Conservation (phyloP, 2,888 invertebrate species). For the Hirtodrosophila histrioides region DNA sequence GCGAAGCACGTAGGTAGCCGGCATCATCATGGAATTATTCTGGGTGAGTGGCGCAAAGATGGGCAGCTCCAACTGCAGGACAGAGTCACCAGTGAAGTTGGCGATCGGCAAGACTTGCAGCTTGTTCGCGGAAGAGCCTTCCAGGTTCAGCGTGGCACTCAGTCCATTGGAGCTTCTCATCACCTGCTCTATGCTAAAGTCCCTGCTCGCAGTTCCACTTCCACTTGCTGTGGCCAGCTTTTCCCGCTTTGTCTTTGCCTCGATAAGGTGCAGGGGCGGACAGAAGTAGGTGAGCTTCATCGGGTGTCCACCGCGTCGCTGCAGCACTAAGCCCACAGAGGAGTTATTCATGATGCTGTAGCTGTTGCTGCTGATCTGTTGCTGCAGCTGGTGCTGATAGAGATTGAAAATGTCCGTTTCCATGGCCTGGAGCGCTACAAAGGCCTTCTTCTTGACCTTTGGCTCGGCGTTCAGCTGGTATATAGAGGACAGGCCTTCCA, state of each 20-base stretch:
- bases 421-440: constrained; percentile 94
- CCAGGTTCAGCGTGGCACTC: constrained; percentile 95
- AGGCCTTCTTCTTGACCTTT: constrained; percentile 94
- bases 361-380: constrained; percentile 88
- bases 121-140: constrained; percentile 93
- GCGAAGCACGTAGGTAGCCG: constrained; percentile 93
- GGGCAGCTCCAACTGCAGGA: constrained; percentile 84
- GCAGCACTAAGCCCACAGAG: constrained; percentile 93
- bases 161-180: constrained; percentile 87
- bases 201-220: constrained; percentile 83
- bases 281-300: constrained; percentile 96
- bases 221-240: constrained; percentile 41
- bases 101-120: constrained; percentile 83
- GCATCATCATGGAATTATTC: constrained; percentile 94
- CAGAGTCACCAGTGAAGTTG: constrained; percentile 77
- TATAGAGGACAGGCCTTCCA: constrained; percentile 95
- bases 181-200: constrained; percentile 86
- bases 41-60: constrained; percentile 91
- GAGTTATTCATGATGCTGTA: constrained; percentile 92
- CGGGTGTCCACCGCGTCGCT: constrained; percentile 94
- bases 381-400: constrained; percentile 91
- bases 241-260: constrained; percentile 21
- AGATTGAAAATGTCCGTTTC: constrained; percentile 94
- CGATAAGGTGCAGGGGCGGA: constrained; percentile 67
- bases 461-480: constrained; percentile 98